These are phyloP conservation scores for Myotis findleyi DNA, from an alignment of 2,797 vertebrate species.

Conservation along the genomic window DNA sequence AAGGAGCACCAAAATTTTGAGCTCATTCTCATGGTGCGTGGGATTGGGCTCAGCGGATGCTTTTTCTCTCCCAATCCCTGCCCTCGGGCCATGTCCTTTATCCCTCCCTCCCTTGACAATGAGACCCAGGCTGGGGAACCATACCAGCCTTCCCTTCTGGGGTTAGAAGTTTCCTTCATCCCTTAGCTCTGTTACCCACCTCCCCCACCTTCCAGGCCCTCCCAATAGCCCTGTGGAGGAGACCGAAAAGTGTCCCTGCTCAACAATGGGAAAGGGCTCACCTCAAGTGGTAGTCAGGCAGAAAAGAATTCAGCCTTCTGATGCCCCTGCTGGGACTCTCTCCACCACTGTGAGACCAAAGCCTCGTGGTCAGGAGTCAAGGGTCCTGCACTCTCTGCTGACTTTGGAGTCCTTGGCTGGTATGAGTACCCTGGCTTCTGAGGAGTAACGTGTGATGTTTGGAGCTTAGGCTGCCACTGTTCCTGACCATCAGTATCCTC, in stretches of 20 bases:
- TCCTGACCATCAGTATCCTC: neutral
- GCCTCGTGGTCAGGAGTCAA: neutral
- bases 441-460: neutral
- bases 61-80: neutral
- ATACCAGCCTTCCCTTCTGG: neutral
- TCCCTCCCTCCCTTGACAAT: neutral
- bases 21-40: neutral
- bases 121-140: neutral
- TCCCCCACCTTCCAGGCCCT: neutral
- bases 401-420: neutral
- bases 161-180: neutral
- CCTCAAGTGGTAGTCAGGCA: neutral
- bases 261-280: neutral
- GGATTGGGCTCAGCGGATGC: accelerated
- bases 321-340: neutral
- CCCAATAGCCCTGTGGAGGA: neutral
- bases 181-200: neutral
- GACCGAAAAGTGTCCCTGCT: neutral
- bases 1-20: neutral
- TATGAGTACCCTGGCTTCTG: neutral
- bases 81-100: neutral
- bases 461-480: neutral
- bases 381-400: neutral
- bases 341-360: neutral
- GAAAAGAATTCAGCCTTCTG: neutral